Conservation (phyloP, 1,140 invertebrate genomes). For the Eupristina koningsbergeri region DNA sequence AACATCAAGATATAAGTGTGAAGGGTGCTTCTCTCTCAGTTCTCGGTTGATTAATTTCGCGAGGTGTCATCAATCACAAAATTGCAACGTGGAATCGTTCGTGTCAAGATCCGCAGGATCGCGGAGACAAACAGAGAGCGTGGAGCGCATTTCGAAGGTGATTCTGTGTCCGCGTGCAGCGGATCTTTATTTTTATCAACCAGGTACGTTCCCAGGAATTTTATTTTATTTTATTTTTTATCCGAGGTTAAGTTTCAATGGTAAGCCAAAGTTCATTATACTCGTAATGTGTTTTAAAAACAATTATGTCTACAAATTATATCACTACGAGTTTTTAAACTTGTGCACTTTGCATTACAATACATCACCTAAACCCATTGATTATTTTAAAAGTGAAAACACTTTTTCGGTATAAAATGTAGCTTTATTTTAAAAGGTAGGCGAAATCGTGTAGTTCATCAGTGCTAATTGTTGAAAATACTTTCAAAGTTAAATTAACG, state of each 20-base stretch:
- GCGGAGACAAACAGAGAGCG: constrained; percentile 70
- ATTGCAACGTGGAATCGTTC: not conserved
- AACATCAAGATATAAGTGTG: constrained; percentile 26
- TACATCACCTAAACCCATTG: no score
- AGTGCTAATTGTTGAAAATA: constrained; percentile 1
- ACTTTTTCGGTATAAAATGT: no score
- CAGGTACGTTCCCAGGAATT: constrained; percentile 59
- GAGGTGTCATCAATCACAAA: constrained; percentile 48
- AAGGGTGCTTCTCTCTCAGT: constrained; percentile 40
- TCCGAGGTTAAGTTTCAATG: no score
- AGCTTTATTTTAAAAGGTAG: not conserved
- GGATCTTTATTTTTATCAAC: constrained; percentile 69
- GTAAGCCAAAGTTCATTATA: no score
- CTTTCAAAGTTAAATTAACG: constrained; percentile 22
- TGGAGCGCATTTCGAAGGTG: constrained; percentile 69
- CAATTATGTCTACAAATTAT: no score
- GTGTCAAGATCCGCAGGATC: constrained; percentile 56
- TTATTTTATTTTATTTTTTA: no score
- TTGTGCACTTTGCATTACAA: no score
- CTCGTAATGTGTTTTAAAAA: no score
- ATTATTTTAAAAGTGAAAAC: no score
- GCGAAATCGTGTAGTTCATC: not conserved
- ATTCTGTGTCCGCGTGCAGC: constrained; percentile 70
- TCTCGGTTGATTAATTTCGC: not conserved
- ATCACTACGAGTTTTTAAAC: no score